phyloP scores from a whole-genome alignment of 1,140 invertebrate genomes.

The Trichoplusia ni region DNA sequence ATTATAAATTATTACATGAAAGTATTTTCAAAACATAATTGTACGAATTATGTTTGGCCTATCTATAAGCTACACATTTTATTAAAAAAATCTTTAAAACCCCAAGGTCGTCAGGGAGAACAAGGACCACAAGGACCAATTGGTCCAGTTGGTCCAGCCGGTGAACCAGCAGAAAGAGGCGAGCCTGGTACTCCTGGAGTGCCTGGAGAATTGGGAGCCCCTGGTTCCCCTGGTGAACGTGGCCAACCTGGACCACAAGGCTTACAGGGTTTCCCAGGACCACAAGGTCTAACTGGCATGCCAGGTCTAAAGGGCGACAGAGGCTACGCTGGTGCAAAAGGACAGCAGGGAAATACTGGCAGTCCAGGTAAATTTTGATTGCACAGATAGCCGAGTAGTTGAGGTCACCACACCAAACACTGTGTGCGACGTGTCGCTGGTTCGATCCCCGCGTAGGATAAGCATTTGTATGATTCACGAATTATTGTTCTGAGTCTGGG shows the following conservation, averaged over 20 bases:
- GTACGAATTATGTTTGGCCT: not conserved
- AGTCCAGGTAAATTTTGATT: constrained; percentile 71
- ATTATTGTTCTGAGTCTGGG: too few species aligned
- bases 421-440: too few species aligned
- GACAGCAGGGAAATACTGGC: constrained; percentile 87
- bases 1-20: too few species aligned
- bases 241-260: constrained; percentile 86
- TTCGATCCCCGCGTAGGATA: too few species aligned
- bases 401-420: too few species aligned
- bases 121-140: constrained; percentile 86
- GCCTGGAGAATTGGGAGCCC: constrained; percentile 87
- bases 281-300: constrained; percentile 85
- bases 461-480: too few species aligned
- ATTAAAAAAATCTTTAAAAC: not conserved
- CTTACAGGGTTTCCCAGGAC: constrained; percentile 85
- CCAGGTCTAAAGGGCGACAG: constrained; percentile 89
- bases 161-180: constrained; percentile 88
- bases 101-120: constrained; percentile 85
- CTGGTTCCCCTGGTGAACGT: constrained; percentile 86
- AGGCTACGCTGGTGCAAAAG: constrained; percentile 86
- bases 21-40: not conserved
- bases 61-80: too few species aligned
- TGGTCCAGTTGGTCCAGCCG: constrained; percentile 87
- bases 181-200: constrained; percentile 87
- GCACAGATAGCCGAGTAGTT: not conserved